Evolutionary conservation across 2,888 invertebrate genomes (phyloP), one percentile per base, ranked within the genome.

Genomic region (Leptothorax acervorum): DNA sequence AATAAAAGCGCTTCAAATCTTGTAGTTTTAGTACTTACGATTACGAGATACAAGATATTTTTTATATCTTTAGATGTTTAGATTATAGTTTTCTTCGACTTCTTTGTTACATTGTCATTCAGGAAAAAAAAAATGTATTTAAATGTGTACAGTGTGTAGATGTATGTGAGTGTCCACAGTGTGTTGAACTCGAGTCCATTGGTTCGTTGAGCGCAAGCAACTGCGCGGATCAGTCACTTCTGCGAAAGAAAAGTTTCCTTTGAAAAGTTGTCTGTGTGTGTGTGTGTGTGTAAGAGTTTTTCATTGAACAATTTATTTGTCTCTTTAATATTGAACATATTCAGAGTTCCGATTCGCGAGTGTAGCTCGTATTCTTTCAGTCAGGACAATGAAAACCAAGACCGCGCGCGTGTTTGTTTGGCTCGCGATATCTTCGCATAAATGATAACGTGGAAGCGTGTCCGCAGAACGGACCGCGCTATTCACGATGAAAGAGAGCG

Each of bases 361-460:
- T 18, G 60, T 15, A 45, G 28, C 8, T 35, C 11, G 62, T 23
- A 75, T 12, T 51, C 35, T 63, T 63, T 35, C 39, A 23, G 11
- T 15, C 51, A 3, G 63, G 1, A 63, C 9, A 63, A 35, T 63
- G 9, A 39, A 65, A 42, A 39, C 55, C 45, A 55, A 12, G 15
- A 35, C 66, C 39, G 39, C 28, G 31, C 12, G 28, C 42, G 60
- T 75, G 45, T 66, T 62, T 65, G 51, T 42, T 42, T 63, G 31
- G 39, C 31, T 35, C 55, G 11, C 35, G 18, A 65, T 31, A 57
- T 55, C 74, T 73, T 57, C 6, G 11, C 28, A 4, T 45, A 48
- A 76, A 81, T 53, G 57, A 55, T 65, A 84, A 84, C 53, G 65
- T 31, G 45, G 71, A 84, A 68, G 63, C 42, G 28, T 74, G 68